Evolutionary conservation across 2,888 invertebrate species (phyloP).

Genomic region (Folsomia manolachei): DNA sequence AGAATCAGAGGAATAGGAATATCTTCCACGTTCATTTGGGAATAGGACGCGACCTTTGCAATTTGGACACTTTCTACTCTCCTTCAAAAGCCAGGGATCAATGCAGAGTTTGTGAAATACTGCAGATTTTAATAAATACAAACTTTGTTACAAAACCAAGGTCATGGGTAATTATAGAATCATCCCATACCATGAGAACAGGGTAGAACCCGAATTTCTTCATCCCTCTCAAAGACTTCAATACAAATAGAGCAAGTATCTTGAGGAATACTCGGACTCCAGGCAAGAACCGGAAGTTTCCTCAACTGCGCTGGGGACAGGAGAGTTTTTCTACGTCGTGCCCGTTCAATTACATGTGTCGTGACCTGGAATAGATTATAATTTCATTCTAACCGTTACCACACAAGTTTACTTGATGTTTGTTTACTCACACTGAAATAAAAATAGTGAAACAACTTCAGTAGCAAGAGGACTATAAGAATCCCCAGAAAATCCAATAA

Average conservation of each 20-base stretch:
- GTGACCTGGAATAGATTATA: slow-evolving; percentile 25
- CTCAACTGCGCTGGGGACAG: slow-evolving; percentile 37
- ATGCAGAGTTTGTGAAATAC: slow-evolving; percentile 44
- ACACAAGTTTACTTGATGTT: not conserved
- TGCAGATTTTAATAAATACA: slow-evolving; percentile 16
- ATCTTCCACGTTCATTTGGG: slow-evolving; percentile 63
- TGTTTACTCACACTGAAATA: slow-evolving; percentile 27
- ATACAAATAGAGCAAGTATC: slow-evolving; percentile 45
- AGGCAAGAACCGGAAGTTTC: slow-evolving; percentile 41
- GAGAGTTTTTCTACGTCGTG: slow-evolving; percentile 67
- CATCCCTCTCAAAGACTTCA: slow-evolving; percentile 36
- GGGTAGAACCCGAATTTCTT: slow-evolving; percentile 42
- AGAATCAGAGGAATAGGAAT: slow-evolving; percentile 54
- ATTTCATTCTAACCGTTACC: not conserved
- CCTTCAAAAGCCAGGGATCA: slow-evolving; percentile 42
- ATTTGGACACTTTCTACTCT: slow-evolving; percentile 41
- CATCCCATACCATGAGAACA: slow-evolving; percentile 44
- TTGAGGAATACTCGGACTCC: slow-evolving; percentile 38
- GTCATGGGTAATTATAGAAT: too few relatives aligned
- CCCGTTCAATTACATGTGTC: slow-evolving; percentile 30
- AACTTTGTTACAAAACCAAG: too few relatives aligned
- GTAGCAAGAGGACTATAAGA: slow-evolving; percentile 29
- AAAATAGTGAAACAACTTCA: slow-evolving; percentile 32
- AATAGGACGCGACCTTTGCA: slow-evolving; percentile 60
- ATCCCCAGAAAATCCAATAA: slow-evolving; percentile 37